A percentile compares a stretch with the other conserved stretches of the same genome.
phyloP scores from a whole-genome alignment of 2,888 invertebrate species.

The Syrista parreyssii region DNA sequence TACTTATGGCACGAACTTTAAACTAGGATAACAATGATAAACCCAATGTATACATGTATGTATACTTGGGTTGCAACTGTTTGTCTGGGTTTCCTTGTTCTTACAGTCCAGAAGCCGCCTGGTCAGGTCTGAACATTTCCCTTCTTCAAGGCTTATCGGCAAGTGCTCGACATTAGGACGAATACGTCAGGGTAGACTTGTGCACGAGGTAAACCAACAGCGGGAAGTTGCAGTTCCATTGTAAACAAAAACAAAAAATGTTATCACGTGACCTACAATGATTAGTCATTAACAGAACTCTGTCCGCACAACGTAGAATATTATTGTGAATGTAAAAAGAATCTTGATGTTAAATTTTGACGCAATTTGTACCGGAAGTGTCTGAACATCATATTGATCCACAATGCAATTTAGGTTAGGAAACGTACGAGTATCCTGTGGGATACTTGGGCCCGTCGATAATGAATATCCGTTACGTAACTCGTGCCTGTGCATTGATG shows the following conservation, averaged over 20 bases:
- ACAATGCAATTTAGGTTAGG: background rate
- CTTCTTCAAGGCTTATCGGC: background rate
- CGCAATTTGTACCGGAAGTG: background rate
- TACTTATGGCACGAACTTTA: slow-evolving; percentile 17
- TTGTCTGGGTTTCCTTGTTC: background rate
- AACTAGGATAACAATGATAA: slow-evolving; percentile 17
- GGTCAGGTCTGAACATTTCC: background rate
- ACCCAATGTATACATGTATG: background rate
- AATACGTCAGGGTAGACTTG: background rate
- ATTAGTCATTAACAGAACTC: background rate
- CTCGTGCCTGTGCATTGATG: slow-evolving; percentile 48
- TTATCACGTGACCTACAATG: background rate
- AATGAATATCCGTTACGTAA: background rate
- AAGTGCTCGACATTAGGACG: background rate
- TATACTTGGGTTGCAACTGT: background rate
- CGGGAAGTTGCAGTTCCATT: background rate
- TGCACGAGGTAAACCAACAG: background rate
- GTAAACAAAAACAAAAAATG: background rate
- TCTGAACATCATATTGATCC: background rate
- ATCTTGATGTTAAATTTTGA: background rate
- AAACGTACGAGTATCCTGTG: background rate
- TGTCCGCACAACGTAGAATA: too few relatives aligned
- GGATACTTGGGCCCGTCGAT: background rate
- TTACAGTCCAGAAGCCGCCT: background rate
- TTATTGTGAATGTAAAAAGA: background rate